phyloP scores from a whole-genome alignment of 2,888 invertebrate species.

The Biston betularia region DNA sequence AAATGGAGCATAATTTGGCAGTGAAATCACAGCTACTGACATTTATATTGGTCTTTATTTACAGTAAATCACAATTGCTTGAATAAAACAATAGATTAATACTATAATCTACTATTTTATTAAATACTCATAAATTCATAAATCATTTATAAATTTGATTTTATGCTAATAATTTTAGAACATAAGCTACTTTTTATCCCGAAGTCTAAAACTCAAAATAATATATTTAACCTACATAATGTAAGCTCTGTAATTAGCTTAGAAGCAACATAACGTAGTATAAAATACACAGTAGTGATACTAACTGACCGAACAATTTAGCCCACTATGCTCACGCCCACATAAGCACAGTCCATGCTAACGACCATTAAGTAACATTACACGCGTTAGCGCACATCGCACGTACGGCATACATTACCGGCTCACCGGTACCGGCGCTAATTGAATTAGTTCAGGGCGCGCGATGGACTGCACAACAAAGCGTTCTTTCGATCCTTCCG shows the following conservation, averaged over 20 bases:
- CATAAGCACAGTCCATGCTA: slow-evolving; percentile 24
- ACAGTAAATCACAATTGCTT: no score
- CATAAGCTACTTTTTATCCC: no score
- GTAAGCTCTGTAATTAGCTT: not conserved
- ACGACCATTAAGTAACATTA: slow-evolving; percentile 36
- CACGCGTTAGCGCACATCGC: slow-evolving; percentile 42
- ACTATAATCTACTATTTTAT: no score
- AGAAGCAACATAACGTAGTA: slow-evolving; percentile 1
- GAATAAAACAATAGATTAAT: no score
- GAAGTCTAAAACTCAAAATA: no score
- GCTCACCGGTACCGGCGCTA: slow-evolving; percentile 60
- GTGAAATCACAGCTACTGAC: no score
- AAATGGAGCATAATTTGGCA: no score
- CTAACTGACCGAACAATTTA: slow-evolving; percentile 31
- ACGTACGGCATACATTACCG: slow-evolving; percentile 44
- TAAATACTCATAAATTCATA: no score
- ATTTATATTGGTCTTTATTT: no score
- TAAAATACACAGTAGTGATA: slow-evolving; percentile 26
- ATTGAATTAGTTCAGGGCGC: slow-evolving; percentile 74
- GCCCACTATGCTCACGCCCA: slow-evolving; percentile 29
- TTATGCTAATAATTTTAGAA: no score
- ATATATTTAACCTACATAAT: slow-evolving; percentile 7
- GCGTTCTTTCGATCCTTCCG: slow-evolving; percentile 63
- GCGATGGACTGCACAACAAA: slow-evolving; percentile 68
- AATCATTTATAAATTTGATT: no score